phyloP scores from a whole-genome alignment of 2,113 vertebrate genomes.

The Myxocyprinus asiaticus region DNA sequence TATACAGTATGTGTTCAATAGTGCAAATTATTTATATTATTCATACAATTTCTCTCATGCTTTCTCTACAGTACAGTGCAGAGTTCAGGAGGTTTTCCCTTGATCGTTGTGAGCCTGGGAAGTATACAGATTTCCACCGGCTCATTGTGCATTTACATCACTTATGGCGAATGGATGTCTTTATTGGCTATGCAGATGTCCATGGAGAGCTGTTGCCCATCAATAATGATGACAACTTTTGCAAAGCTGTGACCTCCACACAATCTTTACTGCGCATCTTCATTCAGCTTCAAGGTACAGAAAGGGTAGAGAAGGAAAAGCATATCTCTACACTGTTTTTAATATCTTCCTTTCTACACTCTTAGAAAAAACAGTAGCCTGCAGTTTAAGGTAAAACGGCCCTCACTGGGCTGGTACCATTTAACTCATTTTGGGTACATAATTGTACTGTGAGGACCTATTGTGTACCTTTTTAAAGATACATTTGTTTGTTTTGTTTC shows the following conservation, averaged over 20 bases:
- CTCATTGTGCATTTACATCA: conserved; percentile 41
- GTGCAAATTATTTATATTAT: neutral
- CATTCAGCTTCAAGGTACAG: conserved; percentile 50
- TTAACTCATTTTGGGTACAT: too few species aligned
- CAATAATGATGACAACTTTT: conserved; percentile 56
- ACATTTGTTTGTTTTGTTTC: too few species aligned
- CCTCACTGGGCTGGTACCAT: too few species aligned
- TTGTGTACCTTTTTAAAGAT: too few species aligned
- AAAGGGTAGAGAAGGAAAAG: neutral
- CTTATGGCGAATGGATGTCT: conserved; percentile 20
- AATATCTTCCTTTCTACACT: too few species aligned
- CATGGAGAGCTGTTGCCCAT: conserved; percentile 55
- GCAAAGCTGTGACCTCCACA: conserved; percentile 48
- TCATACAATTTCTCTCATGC: neutral
- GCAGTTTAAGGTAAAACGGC: too few species aligned
- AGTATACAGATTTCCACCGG: conserved; percentile 45
- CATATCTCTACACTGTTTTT: too few species aligned
- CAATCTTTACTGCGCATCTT: conserved; percentile 51
- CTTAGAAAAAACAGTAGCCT: too few species aligned
- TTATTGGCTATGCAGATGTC: conserved; percentile 51
- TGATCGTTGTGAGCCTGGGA: conserved; percentile 40
- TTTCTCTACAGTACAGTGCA: conserved; percentile 49
- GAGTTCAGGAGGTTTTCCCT: conserved; percentile 57
- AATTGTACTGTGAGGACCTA: too few species aligned
- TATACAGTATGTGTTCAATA: too few species aligned